These are phyloP conservation scores for Drepanosiphum platanoidis DNA, from an alignment of 2,888 invertebrate species.

Conservation along the genomic window DNA sequence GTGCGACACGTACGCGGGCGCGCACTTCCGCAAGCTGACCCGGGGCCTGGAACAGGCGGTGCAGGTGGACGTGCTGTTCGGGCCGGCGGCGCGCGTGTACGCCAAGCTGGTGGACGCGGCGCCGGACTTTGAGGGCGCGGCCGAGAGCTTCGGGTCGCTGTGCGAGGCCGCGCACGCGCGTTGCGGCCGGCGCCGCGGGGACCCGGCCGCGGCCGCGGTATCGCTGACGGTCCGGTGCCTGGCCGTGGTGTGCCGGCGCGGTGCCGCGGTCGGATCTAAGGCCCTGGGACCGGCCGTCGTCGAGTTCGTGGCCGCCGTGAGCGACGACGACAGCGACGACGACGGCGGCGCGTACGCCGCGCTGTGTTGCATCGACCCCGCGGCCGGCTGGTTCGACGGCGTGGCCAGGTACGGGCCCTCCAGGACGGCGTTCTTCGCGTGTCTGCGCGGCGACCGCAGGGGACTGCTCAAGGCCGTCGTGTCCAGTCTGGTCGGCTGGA, in stretches of 20 bases:
- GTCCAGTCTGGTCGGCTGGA: conserved; percentile 36
- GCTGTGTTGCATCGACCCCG: conserved; percentile 46
- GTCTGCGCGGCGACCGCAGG: conserved; percentile 13
- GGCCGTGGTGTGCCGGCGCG: not conserved
- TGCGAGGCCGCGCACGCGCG: conserved; percentile 35
- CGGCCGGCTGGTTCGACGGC: conserved; percentile 37
- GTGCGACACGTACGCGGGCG: conserved; percentile 40
- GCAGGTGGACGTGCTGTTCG: conserved; percentile 23
- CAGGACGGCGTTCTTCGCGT: conserved; percentile 44
- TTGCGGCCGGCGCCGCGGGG: not conserved
- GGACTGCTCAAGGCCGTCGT: conserved; percentile 41
- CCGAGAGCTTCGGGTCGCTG: conserved; percentile 42
- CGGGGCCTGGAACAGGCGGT: conserved; percentile 10
- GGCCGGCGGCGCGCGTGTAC: conserved; percentile 13
- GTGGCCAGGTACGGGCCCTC: conserved; percentile 4
- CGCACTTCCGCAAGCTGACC: conserved; percentile 15
- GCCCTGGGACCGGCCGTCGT: conserved; percentile 9
- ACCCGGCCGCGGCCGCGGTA: not conserved
- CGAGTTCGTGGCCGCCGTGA: conserved; percentile 50
- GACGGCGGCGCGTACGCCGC: conserved; percentile 10
- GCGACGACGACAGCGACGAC: not conserved
- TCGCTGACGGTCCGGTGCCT: conserved; percentile 10
- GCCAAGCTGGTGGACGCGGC: conserved; percentile 54
- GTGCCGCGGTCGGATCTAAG: not conserved
- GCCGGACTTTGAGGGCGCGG: conserved; percentile 34